These are phyloP conservation scores for Pristionchus pacificus DNA, from an alignment of 1,140 invertebrate genomes.

Conservation along the genomic window DNA sequence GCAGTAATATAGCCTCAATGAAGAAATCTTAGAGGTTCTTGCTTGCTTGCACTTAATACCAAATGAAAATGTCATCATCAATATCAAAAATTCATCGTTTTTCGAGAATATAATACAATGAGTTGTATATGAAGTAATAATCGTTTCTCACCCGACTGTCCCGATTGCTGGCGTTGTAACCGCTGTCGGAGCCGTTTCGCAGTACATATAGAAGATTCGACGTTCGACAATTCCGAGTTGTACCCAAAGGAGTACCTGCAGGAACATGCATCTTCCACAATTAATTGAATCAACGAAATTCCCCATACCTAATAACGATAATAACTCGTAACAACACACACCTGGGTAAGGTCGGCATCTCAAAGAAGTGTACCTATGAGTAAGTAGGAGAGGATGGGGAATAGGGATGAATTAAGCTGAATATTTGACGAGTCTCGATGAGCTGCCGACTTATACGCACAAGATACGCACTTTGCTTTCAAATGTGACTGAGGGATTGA, in stretches of 20 bases:
- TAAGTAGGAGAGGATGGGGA: too few relatives aligned
- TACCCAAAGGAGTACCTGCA: constrained; percentile 50
- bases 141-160: constrained; percentile 45
- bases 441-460: too few relatives aligned
- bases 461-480: too few relatives aligned
- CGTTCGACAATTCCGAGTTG: constrained; percentile 53
- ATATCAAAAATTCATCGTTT: too few relatives aligned
- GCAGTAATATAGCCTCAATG: background rate
- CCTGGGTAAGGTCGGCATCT: background rate
- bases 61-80: too few relatives aligned
- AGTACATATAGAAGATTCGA: constrained; percentile 53
- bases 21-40: too few relatives aligned
- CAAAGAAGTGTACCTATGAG: background rate
- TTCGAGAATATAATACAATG: background rate
- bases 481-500: constrained; percentile 1
- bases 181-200: constrained; percentile 53
- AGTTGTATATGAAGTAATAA: background rate
- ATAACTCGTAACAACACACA: background rate
- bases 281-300: background rate
- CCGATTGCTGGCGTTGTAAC: constrained; percentile 53
- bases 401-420: too few relatives aligned
- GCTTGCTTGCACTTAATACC: too few relatives aligned
- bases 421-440: too few relatives aligned
- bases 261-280: background rate
- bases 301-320: background rate